Percentiles rank a stretch among this genome's conserved stretches.
Evolutionary conservation across 2,113 vertebrate species (phyloP).

Genomic region (Amphilophus citrinellus): DNA sequence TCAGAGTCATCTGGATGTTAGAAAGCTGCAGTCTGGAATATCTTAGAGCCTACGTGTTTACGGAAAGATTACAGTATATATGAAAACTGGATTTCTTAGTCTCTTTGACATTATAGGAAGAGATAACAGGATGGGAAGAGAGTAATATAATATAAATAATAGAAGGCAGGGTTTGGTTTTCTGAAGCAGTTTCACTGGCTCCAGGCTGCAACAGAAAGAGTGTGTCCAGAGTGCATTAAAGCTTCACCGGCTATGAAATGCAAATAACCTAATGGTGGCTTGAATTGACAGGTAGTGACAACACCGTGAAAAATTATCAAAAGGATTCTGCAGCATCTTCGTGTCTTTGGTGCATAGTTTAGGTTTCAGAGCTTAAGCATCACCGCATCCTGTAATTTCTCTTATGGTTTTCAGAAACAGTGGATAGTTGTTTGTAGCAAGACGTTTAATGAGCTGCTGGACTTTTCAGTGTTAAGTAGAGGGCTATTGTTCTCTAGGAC

Average conservation of each 20-base stretch:
- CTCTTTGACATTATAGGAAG: not conserved
- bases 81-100: not conserved
- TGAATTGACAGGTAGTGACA: not conserved
- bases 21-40: not conserved
- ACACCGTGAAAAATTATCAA: not conserved
- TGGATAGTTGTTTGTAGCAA: not conserved
- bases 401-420: not conserved
- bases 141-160: not conserved
- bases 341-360: not conserved
- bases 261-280: not conserved
- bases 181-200: not conserved
- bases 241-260: not conserved
- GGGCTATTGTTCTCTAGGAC: not conserved
- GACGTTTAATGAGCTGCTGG: accelerated
- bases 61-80: not conserved
- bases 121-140: not conserved
- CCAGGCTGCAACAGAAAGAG: not conserved
- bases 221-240: not conserved
- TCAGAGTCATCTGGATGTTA: constrained; percentile 35
- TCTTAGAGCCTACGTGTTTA: not conserved
- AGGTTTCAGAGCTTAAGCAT: no score
- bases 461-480: not conserved
- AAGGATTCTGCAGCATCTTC: not conserved
- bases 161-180: not conserved
- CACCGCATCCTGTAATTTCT: accelerated